A percentile compares a stretch with the other conserved stretches of the same genome.
These are phyloP conservation scores for Macrosoma leucophasiata DNA, from an alignment of 2,888 invertebrate genomes.

Conservation along the genomic window DNA sequence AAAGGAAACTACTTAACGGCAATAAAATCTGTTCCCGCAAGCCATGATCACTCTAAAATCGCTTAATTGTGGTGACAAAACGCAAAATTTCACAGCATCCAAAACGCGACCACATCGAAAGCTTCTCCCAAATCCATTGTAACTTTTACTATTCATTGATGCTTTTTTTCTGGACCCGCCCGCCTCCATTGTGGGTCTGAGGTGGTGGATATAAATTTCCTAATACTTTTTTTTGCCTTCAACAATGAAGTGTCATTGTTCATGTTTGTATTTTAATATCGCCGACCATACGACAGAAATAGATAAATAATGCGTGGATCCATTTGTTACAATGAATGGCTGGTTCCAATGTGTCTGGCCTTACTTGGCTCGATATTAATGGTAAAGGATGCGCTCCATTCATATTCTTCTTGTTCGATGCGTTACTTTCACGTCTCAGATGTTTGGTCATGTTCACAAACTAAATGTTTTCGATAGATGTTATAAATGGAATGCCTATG, in stretches of 20 bases:
- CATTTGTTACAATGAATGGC: slow-evolving; percentile 52
- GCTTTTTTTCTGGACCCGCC: slow-evolving; percentile 49
- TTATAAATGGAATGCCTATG: too few relatives aligned
- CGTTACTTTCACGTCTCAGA: slow-evolving; percentile 12
- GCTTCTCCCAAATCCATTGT: slow-evolving; percentile 46
- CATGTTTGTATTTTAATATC: slow-evolving; percentile 69
- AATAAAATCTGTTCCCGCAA: too few relatives aligned
- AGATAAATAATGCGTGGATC: slow-evolving; percentile 60
- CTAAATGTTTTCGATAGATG: not conserved
- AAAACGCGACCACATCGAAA: slow-evolving; percentile 27
- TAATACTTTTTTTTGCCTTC: slow-evolving; percentile 50
- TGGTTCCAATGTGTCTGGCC: slow-evolving; percentile 64
- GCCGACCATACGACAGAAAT: slow-evolving; percentile 58
- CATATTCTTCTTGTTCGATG: slow-evolving; percentile 38
- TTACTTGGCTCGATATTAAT: slow-evolving; percentile 46
- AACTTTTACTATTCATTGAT: slow-evolving; percentile 48
- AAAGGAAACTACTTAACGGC: too few relatives aligned
- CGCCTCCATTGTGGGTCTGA: slow-evolving; percentile 43
- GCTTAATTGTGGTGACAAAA: too few relatives aligned
- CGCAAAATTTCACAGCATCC: not conserved
- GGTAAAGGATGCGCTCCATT: slow-evolving; percentile 39
- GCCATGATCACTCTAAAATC: too few relatives aligned
- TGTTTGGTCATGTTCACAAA: not conserved
- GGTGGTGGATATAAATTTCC: slow-evolving; percentile 54
- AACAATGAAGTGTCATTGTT: slow-evolving; percentile 65